A percentile compares a stretch with the other conserved stretches of the same genome.
These are phyloP conservation scores for Ditylenchus weischeri DNA, from an alignment of 2,888 invertebrate species.

Conservation along the genomic window DNA sequence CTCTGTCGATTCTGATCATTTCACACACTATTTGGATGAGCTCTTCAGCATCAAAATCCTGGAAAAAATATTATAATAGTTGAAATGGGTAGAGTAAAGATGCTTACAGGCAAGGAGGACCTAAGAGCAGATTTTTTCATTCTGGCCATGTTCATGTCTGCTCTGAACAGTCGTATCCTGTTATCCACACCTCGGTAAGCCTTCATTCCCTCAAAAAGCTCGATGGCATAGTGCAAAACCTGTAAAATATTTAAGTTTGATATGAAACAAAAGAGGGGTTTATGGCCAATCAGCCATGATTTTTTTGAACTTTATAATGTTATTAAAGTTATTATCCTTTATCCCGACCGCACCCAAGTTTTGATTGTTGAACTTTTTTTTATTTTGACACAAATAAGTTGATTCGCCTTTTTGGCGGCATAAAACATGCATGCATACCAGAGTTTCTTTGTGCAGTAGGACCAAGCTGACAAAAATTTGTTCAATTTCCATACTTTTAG, in stretches of 20 bases:
- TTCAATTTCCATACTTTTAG: too few relatives aligned
- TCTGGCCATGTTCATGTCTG: conserved; percentile 87
- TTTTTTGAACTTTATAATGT: too few relatives aligned
- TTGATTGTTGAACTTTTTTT: too few relatives aligned
- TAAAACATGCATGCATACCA: too few relatives aligned
- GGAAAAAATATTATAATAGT: conserved; percentile 29
- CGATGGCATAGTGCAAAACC: conserved; percentile 57
- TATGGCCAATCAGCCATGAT: too few relatives aligned
- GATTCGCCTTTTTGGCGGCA: too few relatives aligned
- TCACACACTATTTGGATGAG: conserved; percentile 79
- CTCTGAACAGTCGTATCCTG: conserved; percentile 86
- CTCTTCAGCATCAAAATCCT: conserved; percentile 79
- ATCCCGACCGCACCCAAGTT: too few relatives aligned
- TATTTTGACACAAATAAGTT: too few relatives aligned
- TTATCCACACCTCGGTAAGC: conserved; percentile 89
- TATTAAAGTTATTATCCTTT: too few relatives aligned
- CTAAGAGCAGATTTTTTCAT: conserved; percentile 82
- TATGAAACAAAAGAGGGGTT: too few relatives aligned
- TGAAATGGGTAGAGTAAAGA: background rate
- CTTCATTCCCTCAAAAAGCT: conserved; percentile 98
- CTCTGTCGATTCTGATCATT: conserved; percentile 84
- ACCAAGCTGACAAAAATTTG: too few relatives aligned
- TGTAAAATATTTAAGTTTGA: conserved; percentile 29
- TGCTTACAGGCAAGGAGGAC: conserved; percentile 73
- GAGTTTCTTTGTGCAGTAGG: too few relatives aligned